phyloP scores from a whole-genome alignment of 2,113 vertebrate species.

The Poeciliopsis turrubarensis region DNA sequence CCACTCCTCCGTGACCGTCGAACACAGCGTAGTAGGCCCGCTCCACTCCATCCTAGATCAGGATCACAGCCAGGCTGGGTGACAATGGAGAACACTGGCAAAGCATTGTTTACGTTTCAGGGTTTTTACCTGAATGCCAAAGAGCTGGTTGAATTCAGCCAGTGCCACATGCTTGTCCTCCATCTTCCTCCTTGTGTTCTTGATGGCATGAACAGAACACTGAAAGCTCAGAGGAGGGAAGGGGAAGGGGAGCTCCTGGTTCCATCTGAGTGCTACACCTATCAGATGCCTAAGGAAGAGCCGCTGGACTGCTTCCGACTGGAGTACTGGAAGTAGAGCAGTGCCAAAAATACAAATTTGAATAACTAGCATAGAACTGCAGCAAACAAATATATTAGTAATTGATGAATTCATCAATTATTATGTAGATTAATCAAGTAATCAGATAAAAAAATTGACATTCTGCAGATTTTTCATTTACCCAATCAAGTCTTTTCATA shows the following conservation, averaged over 20 bases:
- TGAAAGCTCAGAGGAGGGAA: constrained; percentile 36
- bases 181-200: constrained; percentile 93
- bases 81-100: neutral
- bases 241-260: constrained; percentile 51
- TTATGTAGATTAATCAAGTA: too few relatives aligned
- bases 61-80: neutral
- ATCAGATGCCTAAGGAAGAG: constrained; percentile 86
- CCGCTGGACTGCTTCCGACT: constrained; percentile 79
- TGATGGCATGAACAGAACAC: constrained; percentile 88
- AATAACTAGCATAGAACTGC: neutral
- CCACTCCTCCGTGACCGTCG: constrained; percentile 93
- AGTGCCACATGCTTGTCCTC: constrained; percentile 91
- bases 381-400: too few relatives aligned
- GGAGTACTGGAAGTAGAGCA: constrained; percentile 77
- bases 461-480: too few relatives aligned
- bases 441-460: too few relatives aligned
- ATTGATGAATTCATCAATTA: too few relatives aligned
- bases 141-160: constrained; percentile 87
- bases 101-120: neutral
- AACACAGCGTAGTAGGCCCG: constrained; percentile 92
- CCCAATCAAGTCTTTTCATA: too few relatives aligned
- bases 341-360: neutral
- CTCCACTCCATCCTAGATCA: constrained; percentile 79
- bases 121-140: constrained; percentile 82
- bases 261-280: constrained; percentile 80